phyloP scores from a whole-genome alignment of 1,140 invertebrate species.

The Drosophila pectinifera region DNA sequence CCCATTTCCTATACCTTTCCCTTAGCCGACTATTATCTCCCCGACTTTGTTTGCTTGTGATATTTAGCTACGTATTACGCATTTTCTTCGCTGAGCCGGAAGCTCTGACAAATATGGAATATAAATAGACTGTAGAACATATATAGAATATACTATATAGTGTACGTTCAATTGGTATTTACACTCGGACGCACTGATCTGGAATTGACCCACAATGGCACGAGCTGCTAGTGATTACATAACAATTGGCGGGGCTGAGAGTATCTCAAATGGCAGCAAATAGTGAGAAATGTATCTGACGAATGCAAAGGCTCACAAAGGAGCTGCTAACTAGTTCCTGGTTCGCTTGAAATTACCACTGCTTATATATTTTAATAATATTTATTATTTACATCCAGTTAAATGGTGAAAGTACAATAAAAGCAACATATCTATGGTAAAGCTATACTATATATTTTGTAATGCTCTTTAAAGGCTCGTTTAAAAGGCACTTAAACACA shows the following conservation, averaged over 20 bases:
- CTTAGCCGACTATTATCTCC: background rate
- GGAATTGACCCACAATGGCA: constrained; percentile 46
- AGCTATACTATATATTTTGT: too few relatives aligned
- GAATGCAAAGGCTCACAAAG: background rate
- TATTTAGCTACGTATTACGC: constrained; percentile 1
- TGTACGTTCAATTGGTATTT: constrained; percentile 30
- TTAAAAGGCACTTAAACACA: background rate
- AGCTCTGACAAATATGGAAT: constrained; percentile 26
- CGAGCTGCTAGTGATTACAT: constrained; percentile 16
- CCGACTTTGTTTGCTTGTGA: background rate
- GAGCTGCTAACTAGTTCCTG: background rate
- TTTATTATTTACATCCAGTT: too few relatives aligned
- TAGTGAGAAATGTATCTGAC: background rate
- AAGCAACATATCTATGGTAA: too few relatives aligned
- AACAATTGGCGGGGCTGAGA: constrained; percentile 31
- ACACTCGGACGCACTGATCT: constrained; percentile 1
- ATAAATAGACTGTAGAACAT: constrained; percentile 22
- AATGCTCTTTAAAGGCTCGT: too few relatives aligned
- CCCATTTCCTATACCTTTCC: too few relatives aligned
- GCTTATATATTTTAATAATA: too few relatives aligned
- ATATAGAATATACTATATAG: background rate
- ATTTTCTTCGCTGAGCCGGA: constrained; percentile 14
- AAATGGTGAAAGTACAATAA: too few relatives aligned
- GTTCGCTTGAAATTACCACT: too few relatives aligned
- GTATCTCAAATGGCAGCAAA: background rate